Conservation (phyloP, 2,888 invertebrate genomes). For the Yponomeuta malinellus region DNA sequence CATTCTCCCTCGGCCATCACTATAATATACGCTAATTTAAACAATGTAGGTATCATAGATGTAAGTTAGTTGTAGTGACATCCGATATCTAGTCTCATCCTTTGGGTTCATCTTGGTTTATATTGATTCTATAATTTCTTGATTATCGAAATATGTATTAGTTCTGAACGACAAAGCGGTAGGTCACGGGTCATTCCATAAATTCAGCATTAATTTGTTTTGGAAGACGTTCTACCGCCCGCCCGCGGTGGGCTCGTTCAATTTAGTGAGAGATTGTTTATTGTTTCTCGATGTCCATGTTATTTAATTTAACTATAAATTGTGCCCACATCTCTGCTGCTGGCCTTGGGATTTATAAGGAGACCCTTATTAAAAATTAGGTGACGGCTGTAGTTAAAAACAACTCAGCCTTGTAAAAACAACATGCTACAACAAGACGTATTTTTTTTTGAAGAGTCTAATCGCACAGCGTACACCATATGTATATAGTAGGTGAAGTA, state of each 20-base stretch:
- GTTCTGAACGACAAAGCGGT: background rate
- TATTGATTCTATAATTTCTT: conserved; percentile 2
- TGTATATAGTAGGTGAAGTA: too few relatives aligned
- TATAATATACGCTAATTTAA: too few relatives aligned
- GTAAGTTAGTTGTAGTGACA: background rate
- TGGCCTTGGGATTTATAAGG: background rate
- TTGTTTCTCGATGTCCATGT: background rate
- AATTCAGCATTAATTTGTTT: background rate
- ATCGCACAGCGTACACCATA: too few relatives aligned
- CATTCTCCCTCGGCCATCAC: too few relatives aligned
- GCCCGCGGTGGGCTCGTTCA: background rate
- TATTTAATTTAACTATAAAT: background rate
- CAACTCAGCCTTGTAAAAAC: too few relatives aligned
- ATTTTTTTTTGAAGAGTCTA: too few relatives aligned
- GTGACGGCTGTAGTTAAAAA: too few relatives aligned
- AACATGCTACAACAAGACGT: too few relatives aligned
- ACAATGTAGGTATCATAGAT: too few relatives aligned
- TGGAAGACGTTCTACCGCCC: background rate
- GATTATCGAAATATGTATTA: background rate
- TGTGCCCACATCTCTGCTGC: background rate
- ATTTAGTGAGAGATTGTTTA: background rate
- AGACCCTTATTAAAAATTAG: too few relatives aligned
- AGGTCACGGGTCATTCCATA: background rate
- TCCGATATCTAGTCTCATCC: background rate
- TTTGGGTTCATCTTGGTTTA: background rate